These are phyloP conservation scores for Scaptomyza flava DNA, from an alignment of 2,888 invertebrate genomes.

Conservation along the genomic window DNA sequence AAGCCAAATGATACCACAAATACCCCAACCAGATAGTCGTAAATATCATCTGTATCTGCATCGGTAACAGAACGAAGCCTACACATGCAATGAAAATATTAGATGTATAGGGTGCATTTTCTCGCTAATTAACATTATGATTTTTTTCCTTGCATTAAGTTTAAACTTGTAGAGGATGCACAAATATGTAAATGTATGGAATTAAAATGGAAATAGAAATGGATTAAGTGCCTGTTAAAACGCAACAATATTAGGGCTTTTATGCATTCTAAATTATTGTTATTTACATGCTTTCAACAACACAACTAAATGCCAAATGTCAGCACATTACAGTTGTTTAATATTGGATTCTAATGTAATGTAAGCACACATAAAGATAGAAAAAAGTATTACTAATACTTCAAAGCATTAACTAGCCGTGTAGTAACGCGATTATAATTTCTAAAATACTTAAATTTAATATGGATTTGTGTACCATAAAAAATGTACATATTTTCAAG, in stretches of 20 bases:
- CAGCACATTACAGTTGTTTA: constrained; percentile 36
- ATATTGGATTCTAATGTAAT: constrained; percentile 41
- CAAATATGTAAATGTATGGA: constrained; percentile 66
- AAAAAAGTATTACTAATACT: constrained; percentile 70
- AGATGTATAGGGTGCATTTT: constrained; percentile 54
- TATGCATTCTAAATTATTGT: constrained; percentile 33
- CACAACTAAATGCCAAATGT: constrained; percentile 43
- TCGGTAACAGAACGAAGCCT: constrained; percentile 36
- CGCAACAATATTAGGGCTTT: constrained; percentile 68
- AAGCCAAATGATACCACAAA: constrained; percentile 40
- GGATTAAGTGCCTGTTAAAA: constrained; percentile 71
- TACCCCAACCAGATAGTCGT: constrained; percentile 61
- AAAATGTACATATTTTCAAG: neutral
- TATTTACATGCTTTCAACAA: constrained; percentile 16
- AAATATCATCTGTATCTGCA: constrained; percentile 37
- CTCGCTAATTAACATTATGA: constrained; percentile 48
- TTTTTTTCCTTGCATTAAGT: constrained; percentile 44
- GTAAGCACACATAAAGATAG: constrained; percentile 33
- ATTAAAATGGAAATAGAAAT: constrained; percentile 38
- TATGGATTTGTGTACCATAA: neutral
- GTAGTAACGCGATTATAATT: constrained; percentile 7
- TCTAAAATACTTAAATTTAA: constrained; percentile 10
- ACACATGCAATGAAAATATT: constrained; percentile 33
- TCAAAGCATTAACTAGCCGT: constrained; percentile 35
- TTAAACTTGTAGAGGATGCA: constrained; percentile 51